Base-by-base conservation (phyloP, 2,113 vertebrate species). In the Tor tambroides region DNA sequence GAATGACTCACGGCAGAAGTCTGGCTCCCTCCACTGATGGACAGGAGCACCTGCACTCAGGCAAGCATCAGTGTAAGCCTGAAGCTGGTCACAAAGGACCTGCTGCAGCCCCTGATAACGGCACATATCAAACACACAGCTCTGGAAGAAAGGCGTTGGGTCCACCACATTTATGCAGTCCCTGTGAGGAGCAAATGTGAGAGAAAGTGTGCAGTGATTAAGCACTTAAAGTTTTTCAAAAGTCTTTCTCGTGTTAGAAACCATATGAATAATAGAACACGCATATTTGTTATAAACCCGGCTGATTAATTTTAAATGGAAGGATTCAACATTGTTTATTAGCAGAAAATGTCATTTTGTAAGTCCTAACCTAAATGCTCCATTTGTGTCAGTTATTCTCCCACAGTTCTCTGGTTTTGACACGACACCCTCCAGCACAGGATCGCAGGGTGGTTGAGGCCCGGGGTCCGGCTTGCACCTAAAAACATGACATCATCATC, bases 51-150 rank as follows among this genome's bases (percentile, higher is more conserved):
- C 95, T 0, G 95, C 93, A 0, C 92, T 89, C 72, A 94, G 95
- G 89, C 96, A 97, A 86, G 88, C 90, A 0, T 94, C 93, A 0
- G 96, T 96, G 90, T 96, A 93, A 88, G 94, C 94, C 19, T 96
- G 94, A 38, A 97, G 93, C 80, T 96, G 95, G 86, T 93, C 90
- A 86, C 96, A 97, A 78, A 97, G 92, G 0, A 86, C 88, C 0
- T 80, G 81, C 86, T 92, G 92, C 46, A 94, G 89, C 0, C 95
- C 95, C 6, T 91, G 77, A 85, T 93, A 95, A 67, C 88, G 94
- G 59, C 96, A 97, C 96, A 96, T 95, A 93, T 96, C 96, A 17
- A 89, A 93, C 74, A 96, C 76, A 59, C 96, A 97, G 88, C 91
- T 96, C 87, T 93, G 72, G 83, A 96, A 95, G 91, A 95, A 97